Conservation (phyloP, 2,113 vertebrate species). For the Hemibagrus wyckioides region DNA sequence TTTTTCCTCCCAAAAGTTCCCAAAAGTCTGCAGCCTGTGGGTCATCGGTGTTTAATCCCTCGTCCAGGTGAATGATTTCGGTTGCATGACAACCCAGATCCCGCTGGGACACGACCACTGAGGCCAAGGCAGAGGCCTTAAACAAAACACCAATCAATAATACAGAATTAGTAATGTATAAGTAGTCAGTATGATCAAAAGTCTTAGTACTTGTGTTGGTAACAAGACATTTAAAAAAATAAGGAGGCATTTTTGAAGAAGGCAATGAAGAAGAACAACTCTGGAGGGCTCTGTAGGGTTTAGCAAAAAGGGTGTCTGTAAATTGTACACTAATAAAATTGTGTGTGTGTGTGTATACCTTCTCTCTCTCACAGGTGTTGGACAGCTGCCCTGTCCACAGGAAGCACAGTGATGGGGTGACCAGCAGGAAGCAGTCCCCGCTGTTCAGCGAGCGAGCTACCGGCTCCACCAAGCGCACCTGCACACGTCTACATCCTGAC, state of each 20-base stretch:
- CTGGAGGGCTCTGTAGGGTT: not conserved
- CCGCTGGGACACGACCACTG: conserved; percentile 62
- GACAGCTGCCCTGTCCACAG: conserved; percentile 76
- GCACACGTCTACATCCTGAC: conserved; percentile 72
- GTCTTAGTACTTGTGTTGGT: not conserved
- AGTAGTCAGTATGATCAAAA: not conserved
- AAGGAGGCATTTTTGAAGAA: not conserved
- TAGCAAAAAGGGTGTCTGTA: not conserved
- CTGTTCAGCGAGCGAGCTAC: conserved; percentile 71
- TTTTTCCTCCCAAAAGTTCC: conserved; percentile 72
- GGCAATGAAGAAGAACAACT: not conserved
- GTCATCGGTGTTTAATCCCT: conserved; percentile 69
- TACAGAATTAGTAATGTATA: not conserved
- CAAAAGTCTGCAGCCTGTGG: conserved; percentile 70
- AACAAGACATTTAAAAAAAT: not conserved
- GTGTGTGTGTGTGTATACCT: conserved; percentile 60
- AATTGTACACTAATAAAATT: not conserved
- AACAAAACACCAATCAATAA: not conserved
- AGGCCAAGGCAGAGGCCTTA: conserved; percentile 71
- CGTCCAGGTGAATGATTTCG: conserved; percentile 69
- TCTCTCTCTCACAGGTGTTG: conserved; percentile 71
- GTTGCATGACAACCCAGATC: conserved; percentile 73
- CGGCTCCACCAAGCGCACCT: conserved; percentile 77
- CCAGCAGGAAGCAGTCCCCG: conserved; percentile 79
- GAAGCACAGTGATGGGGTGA: conserved; percentile 69